Evolutionary conservation across 2,113 vertebrate genomes (phyloP).

Genomic region (Notiomystis cincta): DNA sequence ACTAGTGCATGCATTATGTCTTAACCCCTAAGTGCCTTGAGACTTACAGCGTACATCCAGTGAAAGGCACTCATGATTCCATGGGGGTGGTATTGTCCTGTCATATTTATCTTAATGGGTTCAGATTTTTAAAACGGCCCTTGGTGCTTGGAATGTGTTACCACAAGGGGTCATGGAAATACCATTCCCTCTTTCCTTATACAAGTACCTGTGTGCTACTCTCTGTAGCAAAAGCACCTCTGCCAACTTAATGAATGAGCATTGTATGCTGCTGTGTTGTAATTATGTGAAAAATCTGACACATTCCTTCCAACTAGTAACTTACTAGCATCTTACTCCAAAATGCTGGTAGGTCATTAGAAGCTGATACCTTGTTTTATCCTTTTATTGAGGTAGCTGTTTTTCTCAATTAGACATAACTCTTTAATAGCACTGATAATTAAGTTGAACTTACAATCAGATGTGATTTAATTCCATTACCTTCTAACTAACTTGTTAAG

Average conservation of each 20-base stretch:
- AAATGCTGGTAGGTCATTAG: constrained; percentile 57
- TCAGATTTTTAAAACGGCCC: constrained; percentile 61
- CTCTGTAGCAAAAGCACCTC: constrained; percentile 46
- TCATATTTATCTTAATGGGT: constrained; percentile 69
- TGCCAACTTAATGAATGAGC: constrained; percentile 58
- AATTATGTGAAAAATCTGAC: constrained; percentile 62
- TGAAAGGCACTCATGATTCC: constrained; percentile 76
- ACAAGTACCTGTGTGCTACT: constrained; percentile 51
- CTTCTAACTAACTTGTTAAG: constrained; percentile 26
- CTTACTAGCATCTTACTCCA: constrained; percentile 47
- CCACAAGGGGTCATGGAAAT: constrained; percentile 57
- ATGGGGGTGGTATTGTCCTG: constrained; percentile 71
- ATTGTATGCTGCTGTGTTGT: constrained; percentile 64
- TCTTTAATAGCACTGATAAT: constrained; percentile 49
- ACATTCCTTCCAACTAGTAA: constrained; percentile 69
- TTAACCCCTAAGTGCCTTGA: constrained; percentile 84
- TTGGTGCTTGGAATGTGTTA: constrained; percentile 66
- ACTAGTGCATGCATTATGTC: constrained; percentile 78
- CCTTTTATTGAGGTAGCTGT: constrained; percentile 38
- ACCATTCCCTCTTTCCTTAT: constrained; percentile 52
- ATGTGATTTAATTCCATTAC: constrained; percentile 47
- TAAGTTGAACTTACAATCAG: constrained; percentile 45
- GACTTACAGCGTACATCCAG: constrained; percentile 71
- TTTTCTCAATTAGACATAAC: constrained; percentile 17
- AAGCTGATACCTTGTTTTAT: constrained; percentile 47